Percentiles rank a stretch among this genome's conserved stretches.
Conservation (phyloP, 2,888 invertebrate species). For the Cepaea hortensis region DNA sequence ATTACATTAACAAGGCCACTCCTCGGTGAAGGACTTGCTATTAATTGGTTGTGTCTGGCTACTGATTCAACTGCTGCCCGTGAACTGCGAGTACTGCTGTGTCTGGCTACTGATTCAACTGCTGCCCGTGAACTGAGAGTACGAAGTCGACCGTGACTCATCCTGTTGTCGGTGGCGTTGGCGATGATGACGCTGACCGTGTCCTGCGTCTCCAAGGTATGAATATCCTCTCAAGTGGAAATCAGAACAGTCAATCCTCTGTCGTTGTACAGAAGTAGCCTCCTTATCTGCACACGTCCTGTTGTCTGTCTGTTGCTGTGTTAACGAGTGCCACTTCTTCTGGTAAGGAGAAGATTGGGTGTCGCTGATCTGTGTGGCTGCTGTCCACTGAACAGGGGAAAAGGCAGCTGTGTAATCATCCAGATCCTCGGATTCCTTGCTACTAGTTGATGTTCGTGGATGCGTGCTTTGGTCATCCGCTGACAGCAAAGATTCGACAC, state of each 20-base stretch:
- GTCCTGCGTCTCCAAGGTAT: slow-evolving; percentile 1
- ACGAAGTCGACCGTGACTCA: background rate
- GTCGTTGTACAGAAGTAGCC: background rate
- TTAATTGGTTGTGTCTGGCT: background rate
- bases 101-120: background rate
- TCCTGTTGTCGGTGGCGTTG: background rate
- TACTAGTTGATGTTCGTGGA: slow-evolving; percentile 43
- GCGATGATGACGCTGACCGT: background rate
- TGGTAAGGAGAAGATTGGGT: background rate
- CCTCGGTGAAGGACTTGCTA: too few species aligned
- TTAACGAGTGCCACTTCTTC: background rate
- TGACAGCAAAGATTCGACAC: slow-evolving; percentile 26
- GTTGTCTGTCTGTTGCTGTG: background rate
- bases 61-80: slow-evolving; percentile 6
- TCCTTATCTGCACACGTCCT: background rate
- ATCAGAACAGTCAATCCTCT: background rate
- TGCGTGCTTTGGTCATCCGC: slow-evolving; percentile 23
- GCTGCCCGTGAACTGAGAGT: background rate
- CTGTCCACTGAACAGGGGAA: slow-evolving; percentile 6
- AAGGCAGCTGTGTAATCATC: slow-evolving; percentile 38
- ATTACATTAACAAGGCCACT: too few species aligned
- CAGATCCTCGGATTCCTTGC: slow-evolving; percentile 40
- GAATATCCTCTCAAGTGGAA: slow-evolving; percentile 1
- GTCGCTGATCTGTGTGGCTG: background rate
- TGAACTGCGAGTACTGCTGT: background rate